Base-by-base conservation (phyloP, 2,888 invertebrate genomes). In the Cheiracanthium punctorium region DNA sequence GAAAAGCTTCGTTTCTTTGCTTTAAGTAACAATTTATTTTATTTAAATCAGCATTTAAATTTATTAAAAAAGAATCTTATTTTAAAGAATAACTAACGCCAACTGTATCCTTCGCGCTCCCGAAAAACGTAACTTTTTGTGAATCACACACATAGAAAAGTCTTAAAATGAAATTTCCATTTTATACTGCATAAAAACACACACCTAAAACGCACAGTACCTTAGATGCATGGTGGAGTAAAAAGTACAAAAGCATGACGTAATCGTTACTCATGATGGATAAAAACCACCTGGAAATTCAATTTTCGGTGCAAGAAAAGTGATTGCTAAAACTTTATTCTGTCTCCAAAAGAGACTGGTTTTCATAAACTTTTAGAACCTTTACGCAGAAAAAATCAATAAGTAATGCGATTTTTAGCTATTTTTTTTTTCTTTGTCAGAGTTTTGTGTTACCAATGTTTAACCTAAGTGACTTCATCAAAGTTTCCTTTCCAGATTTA, bases 231-330 rank as follows among this genome's bases (percentile, higher is more conserved):
- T 14, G 33, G 67, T 37, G 52, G 17, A 67, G 58, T n/a, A n/a
- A n/a, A 58, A 58, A 58, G 17, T 17, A 67, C 74, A 72, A 82
- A 82, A 82, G 58, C 33, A 69, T 20, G 71, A 33, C 74, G 76
- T 75, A 76, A 82, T 82, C 82, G 82, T 71, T 71, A 82, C 76
- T 64, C 76, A 65, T 76, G 72, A 82, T 82, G 76, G 82, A 82
- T 76, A 82, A 82, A 82, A 82, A 82, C 76, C 71, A 82, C 76
- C 82, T 82, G 82, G 82, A 82, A 82, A 82, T 82, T 82, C 82
- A 76, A 82, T 82, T 82, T 82, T 72, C 76, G 76, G 76, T 70
- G 72, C 70, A 64, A 77, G 76, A 77, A 82, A 82, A 82, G 82
- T 82, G 82, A 82, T 82, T 82, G 82, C 76, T 82, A 82, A 77